Evolutionary conservation across 2,888 invertebrate species (phyloP).

Genomic region (Notodonta dromedarius): DNA sequence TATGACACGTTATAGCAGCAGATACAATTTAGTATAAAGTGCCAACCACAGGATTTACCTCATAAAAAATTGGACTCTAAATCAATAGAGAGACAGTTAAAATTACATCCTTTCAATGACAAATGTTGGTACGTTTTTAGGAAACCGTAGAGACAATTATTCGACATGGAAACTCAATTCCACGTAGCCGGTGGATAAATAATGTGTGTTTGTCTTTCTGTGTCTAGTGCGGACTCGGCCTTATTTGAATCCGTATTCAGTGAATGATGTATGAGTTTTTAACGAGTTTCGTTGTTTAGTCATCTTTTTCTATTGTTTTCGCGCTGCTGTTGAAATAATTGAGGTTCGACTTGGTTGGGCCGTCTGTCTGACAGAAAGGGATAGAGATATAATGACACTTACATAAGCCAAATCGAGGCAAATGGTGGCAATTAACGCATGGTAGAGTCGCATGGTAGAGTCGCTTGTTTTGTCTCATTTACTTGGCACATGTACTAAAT

Average conservation of each 20-base stretch:
- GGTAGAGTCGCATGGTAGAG: too few species aligned
- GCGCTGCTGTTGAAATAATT: background rate
- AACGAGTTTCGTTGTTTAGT: slow-evolving; percentile 8
- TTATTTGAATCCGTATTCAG: slow-evolving; percentile 5
- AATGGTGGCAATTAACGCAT: too few species aligned
- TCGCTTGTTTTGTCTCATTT: too few species aligned
- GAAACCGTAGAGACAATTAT: slow-evolving; percentile 19
- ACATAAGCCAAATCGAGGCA: too few species aligned
- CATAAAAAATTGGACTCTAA: background rate
- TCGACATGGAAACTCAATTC: slow-evolving; percentile 51
- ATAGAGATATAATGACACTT: too few species aligned
- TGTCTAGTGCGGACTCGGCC: background rate
- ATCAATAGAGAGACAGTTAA: background rate
- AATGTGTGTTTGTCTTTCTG: slow-evolving; percentile 41
- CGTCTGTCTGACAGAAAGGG: too few species aligned
- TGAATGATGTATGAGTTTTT: slow-evolving; percentile 6
- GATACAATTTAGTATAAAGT: background rate
- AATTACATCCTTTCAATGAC: background rate
- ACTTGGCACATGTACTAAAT: too few species aligned
- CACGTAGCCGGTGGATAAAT: slow-evolving; percentile 39
- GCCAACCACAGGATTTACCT: background rate
- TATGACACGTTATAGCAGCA: background rate
- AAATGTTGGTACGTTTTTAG: background rate
- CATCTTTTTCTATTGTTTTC: slow-evolving; percentile 1
- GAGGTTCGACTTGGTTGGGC: background rate